A percentile compares a stretch with the other conserved stretches of the same genome.
phyloP scores from a whole-genome alignment of 1,140 invertebrate species.

The Neelides sp. region DNA sequence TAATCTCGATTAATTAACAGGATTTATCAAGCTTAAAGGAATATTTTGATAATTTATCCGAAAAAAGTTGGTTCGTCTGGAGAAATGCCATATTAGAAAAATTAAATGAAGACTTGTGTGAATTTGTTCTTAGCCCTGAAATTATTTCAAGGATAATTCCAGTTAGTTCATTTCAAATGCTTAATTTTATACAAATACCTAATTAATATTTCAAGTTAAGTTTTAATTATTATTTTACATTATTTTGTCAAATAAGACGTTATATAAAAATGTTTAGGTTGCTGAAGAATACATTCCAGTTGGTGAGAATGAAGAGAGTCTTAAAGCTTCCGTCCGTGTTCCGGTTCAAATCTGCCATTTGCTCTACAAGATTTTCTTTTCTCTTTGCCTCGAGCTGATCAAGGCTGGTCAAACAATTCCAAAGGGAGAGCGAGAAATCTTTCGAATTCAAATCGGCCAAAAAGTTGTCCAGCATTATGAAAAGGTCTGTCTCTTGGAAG shows the following conservation, averaged over 20 bases:
- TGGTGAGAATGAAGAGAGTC: conserved; percentile 9
- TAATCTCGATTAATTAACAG: too few relatives aligned
- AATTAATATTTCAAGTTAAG: too few relatives aligned
- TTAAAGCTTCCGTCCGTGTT: conserved; percentile 23
- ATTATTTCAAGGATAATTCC: too few relatives aligned
- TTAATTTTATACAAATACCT: too few relatives aligned
- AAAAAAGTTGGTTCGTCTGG: conserved; percentile 25
- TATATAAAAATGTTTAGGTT: conserved; percentile 3
- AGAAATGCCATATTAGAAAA: neutral
- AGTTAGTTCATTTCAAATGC: too few relatives aligned
- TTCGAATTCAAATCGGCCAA: conserved; percentile 18
- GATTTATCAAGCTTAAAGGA: conserved; percentile 6
- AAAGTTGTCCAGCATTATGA: conserved; percentile 13
- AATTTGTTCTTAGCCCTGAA: too few relatives aligned
- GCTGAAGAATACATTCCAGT: conserved; percentile 16
- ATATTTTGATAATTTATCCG: conserved; percentile 5
- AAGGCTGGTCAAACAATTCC: conserved; percentile 27
- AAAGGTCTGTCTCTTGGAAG: neutral
- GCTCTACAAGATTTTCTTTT: conserved; percentile 20
- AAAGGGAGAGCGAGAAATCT: conserved; percentile 21
- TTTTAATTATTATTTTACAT: too few relatives aligned
- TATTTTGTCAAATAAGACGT: neutral
- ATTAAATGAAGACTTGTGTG: conserved; percentile 12
- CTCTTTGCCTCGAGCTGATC: conserved; percentile 17
- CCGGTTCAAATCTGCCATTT: conserved; percentile 26